These are phyloP conservation scores for Ellobius talpinus DNA, from an alignment of 2,113 vertebrate species.

Conservation along the genomic window DNA sequence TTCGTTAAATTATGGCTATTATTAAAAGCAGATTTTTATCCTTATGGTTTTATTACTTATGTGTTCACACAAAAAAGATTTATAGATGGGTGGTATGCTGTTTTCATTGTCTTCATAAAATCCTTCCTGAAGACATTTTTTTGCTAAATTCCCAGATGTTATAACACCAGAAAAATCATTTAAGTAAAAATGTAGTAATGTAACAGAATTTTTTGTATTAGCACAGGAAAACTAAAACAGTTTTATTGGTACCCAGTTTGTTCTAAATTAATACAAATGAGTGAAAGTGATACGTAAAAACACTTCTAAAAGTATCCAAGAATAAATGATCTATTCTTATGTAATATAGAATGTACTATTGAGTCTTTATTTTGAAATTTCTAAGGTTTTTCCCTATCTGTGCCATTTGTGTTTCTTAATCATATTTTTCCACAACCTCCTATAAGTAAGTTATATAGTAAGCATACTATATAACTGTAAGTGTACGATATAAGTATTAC, in stretches of 20 bases:
- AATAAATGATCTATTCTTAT: slow-evolving; percentile 2
- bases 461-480: too few relatives aligned
- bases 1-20: slow-evolving; percentile 84
- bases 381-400: neutral
- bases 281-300: slow-evolving; percentile 1
- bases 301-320: neutral
- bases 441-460: neutral
- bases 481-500: too few relatives aligned
- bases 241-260: slow-evolving; percentile 56
- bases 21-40: slow-evolving; percentile 85
- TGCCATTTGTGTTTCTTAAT: neutral
- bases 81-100: slow-evolving; percentile 78
- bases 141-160: slow-evolving; percentile 76
- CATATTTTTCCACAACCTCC: neutral
- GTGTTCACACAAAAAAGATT: slow-evolving; percentile 77
- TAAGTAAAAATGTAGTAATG: slow-evolving; percentile 74
- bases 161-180: slow-evolving; percentile 68
- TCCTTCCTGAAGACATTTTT: slow-evolving; percentile 80
- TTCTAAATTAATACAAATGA: slow-evolving; percentile 60
- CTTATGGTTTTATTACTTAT: slow-evolving; percentile 85
- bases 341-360: neutral
- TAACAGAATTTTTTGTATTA: slow-evolving; percentile 67
- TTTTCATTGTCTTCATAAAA: slow-evolving; percentile 85
- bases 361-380: slow-evolving; percentile 9
- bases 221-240: slow-evolving; percentile 22